These are phyloP conservation scores for Sorex araneus DNA, from an alignment of 2,113 vertebrate species.

Conservation along the genomic window DNA sequence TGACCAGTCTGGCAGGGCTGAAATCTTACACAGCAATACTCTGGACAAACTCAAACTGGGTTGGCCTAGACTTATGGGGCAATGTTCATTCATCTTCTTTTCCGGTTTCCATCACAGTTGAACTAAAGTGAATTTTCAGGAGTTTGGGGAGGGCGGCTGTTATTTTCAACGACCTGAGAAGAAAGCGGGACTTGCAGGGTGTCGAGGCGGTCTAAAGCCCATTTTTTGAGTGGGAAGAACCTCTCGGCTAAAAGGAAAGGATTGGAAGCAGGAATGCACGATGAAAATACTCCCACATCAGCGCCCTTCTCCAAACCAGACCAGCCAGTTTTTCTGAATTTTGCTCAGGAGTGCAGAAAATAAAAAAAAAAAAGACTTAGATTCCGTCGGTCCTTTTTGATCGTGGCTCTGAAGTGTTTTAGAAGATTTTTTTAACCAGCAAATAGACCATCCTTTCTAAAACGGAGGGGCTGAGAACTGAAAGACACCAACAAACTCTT, in stretches of 20 bases:
- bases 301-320: constrained; percentile 52
- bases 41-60: neutral
- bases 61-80: neutral
- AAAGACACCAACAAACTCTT: constrained; percentile 8
- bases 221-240: neutral
- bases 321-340: constrained; percentile 61
- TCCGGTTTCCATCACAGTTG: neutral
- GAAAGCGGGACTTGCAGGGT: neutral
- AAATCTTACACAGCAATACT: neutral
- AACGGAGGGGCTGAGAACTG: neutral
- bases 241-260: neutral
- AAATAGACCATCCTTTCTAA: neutral
- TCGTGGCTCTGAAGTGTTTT: neutral
- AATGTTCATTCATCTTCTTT: neutral
- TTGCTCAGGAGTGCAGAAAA: constrained; percentile 29
- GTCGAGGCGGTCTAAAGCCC: neutral
- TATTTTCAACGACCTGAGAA: neutral
- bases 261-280: neutral
- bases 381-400: neutral
- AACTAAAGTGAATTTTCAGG: constrained; percentile 14
- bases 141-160: neutral
- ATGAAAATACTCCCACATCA: neutral
- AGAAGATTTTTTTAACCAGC: constrained; percentile 9
- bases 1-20: neutral
- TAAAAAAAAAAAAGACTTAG: constrained; percentile 30